phyloP scores from a whole-genome alignment of 2,888 invertebrate genomes.

The Iphiclides podalirius region DNA sequence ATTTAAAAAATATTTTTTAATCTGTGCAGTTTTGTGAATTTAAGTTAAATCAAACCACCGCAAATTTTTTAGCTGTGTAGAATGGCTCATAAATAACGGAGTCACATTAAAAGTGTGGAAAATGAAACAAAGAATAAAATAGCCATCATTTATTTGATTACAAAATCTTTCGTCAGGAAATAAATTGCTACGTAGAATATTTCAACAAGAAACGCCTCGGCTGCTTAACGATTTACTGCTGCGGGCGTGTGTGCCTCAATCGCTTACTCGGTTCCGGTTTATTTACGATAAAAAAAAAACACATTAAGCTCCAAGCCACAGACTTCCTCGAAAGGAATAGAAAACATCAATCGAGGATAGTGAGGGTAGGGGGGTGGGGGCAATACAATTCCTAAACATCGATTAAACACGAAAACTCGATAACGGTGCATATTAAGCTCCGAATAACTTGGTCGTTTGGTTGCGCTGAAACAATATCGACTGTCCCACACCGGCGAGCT shows the following conservation, averaged over 20 bases:
- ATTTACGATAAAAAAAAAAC: slow-evolving; percentile 10
- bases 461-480: neutral
- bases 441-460: slow-evolving; percentile 1
- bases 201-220: slow-evolving; percentile 67
- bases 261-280: slow-evolving; percentile 15
- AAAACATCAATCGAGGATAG: too few relatives aligned
- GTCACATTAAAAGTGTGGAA: too few relatives aligned
- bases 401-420: slow-evolving; percentile 24
- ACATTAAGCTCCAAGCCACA: slow-evolving; percentile 29
- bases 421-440: slow-evolving; percentile 28
- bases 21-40: too few relatives aligned
- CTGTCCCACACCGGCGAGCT: neutral
- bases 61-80: too few relatives aligned
- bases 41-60: too few relatives aligned
- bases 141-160: slow-evolving; percentile 78
- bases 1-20: too few relatives aligned
- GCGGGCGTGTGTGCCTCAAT: slow-evolving; percentile 21
- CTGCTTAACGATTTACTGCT: slow-evolving; percentile 38
- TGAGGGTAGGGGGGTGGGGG: slow-evolving; percentile 8
- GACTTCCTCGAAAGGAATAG: slow-evolving; percentile 30
- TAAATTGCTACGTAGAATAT: slow-evolving; percentile 74
- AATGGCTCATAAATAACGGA: too few relatives aligned
- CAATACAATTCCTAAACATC: slow-evolving; percentile 26
- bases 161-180: slow-evolving; percentile 73
- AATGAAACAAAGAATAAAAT: slow-evolving; percentile 46